phyloP scores from a whole-genome alignment of 2,113 vertebrate species.

The Elaphurus davidianus region DNA sequence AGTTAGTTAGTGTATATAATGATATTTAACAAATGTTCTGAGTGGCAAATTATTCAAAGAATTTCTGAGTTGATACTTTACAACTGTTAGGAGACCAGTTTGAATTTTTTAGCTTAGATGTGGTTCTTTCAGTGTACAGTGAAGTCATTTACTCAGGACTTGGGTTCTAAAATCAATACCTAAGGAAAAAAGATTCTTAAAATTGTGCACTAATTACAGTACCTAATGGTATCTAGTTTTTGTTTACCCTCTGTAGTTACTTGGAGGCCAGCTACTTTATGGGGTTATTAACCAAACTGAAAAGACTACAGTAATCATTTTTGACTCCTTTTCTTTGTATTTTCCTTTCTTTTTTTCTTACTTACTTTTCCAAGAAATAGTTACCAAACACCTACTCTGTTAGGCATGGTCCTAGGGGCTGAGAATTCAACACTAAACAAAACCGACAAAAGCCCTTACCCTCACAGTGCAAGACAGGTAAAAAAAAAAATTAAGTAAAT shows the following conservation, averaged over 20 bases:
- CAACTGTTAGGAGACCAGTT: background rate
- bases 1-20: background rate
- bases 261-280: background rate
- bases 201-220: background rate
- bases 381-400: background rate
- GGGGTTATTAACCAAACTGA: background rate
- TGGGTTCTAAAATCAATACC: background rate
- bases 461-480: background rate
- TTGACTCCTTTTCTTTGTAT: background rate
- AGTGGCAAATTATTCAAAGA: background rate
- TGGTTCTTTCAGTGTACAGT: background rate
- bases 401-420: background rate
- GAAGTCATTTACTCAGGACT: background rate
- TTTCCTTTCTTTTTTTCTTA: background rate
- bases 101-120: slow-evolving; percentile 1
- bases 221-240: background rate
- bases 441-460: background rate
- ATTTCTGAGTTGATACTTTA: background rate
- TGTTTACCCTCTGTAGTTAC: background rate
- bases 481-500: background rate
- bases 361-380: background rate
- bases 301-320: background rate
- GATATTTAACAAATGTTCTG: background rate
- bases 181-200: background rate
- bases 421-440: background rate